Base-by-base conservation (phyloP, 2,888 invertebrate species). In the Sisyra nigra region DNA sequence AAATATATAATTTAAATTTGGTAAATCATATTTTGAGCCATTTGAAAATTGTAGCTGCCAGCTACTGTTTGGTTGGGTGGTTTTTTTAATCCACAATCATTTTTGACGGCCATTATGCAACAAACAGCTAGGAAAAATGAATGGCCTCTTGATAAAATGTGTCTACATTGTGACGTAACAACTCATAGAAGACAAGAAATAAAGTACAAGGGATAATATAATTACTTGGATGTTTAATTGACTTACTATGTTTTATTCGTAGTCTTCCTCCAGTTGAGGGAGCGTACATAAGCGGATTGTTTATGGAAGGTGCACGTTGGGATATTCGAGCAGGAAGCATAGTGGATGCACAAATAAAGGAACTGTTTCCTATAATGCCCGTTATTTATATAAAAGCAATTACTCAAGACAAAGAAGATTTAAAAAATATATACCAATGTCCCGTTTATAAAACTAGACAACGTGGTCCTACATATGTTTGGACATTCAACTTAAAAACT, bases 81-180 rank as follows among this genome's bases (percentile, higher is more conserved):
- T 6, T 91, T 96, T 62, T 94, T 94, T 67, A 94, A 94, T 66
- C 94, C 94, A 0, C 94, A 94, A 62, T 92, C 92, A 8, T 91
- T 96, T 63, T 67, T 96, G 29, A 94, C 94, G 0, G 94, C 94
- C 31, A 92, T 94, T 57, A 93, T 94, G 92, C 94, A 96, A 65
- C 91, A 89, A 63, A 92, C 92, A 42, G 93, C 94, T 1, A 72
- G 93, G 38, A 92, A 85, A 65, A 92, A 93, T 60, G 93, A 93
- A 61, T 89, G 92, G 85, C 93, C 94, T 0, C 68, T 94, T 46
- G 93, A 94, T 65, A 86, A 89, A 60, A 93, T 94, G 92, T 89
- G 88, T 56, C 71, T 94, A 35, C 82, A 87, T 61, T 92, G 91
- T 55, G 94, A 94, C 58, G 93, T 94, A 29, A 92, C 92, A 6